Evolutionary conservation across 2,888 invertebrate genomes (phyloP), one percentile per base, ranked within the genome.

Genomic region (Drosophila melanosoma): DNA sequence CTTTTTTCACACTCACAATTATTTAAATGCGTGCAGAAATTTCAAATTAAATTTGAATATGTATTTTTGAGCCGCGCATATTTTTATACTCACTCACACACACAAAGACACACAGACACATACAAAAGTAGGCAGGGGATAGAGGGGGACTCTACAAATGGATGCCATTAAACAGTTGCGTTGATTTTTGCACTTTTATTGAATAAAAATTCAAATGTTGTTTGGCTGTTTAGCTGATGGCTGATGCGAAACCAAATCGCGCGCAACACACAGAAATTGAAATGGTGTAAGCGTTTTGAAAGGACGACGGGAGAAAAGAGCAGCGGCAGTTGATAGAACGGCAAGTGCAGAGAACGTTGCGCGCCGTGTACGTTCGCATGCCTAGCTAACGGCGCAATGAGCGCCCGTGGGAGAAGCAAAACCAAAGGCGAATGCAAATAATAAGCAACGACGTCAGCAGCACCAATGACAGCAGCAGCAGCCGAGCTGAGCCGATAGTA

Each of bases 1-100:
- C 68, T 76, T 72, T 68, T 76, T 79, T 74, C 72, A 75, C 74
- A 80, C 80, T 80, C 73, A 76, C 80, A 85, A 86, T 89, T 81
- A 81, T 84, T 89, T 74, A 82, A 89, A 85, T 87, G 90, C 86
- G 90, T 85, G 87, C 85, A 89, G 77, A 79, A 87, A 89, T 89
- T 84, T 76, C 75, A 63, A 71, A 84, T 74, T 62, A 80, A 87
- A 89, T 89, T 86, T 89, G 90, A 86, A 89, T 86, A 84, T 87
- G 68, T 72, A 79, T 89, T 79, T 88, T 73, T 72, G 78, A 74
- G 81, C 79, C 68, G 63, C 76, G 82, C 83, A 88, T 83, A 80
- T 82, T 83, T 86, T 40, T 66, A 60, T 53, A 63, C 48, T 56
- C 45, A 66, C 54, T 29, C 57, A 64, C 61, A 64, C 52, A 74